A percentile compares a stretch with the other conserved stretches of the same genome.
Conservation (phyloP, 2,888 invertebrate species). For the Pollenia labialis region DNA sequence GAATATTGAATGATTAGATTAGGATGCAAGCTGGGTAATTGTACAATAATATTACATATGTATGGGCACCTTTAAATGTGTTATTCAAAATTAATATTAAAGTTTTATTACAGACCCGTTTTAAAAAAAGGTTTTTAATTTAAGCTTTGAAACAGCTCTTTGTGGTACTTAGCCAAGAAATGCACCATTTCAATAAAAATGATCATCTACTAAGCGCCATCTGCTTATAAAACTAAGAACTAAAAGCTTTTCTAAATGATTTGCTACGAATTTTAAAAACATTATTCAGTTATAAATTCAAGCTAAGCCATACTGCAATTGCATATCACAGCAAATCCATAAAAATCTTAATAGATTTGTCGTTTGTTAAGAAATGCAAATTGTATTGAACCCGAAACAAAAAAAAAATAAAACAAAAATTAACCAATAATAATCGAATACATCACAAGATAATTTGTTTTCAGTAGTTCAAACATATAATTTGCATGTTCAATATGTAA, state of each 20-base stretch:
- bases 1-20: too few relatives aligned
- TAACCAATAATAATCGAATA: conserved; percentile 2
- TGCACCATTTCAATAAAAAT: not conserved
- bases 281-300: too few relatives aligned
- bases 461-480: conserved; percentile 53
- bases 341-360: not conserved
- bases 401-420: not conserved
- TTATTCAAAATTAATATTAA: too few relatives aligned
- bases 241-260: not conserved
- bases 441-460: conserved; percentile 42
- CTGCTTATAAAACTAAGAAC: not conserved
- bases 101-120: too few relatives aligned
- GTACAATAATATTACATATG: too few relatives aligned
- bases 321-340: not conserved
- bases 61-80: too few relatives aligned
- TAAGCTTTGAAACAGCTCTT: not conserved
- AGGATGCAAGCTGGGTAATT: too few relatives aligned
- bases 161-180: not conserved
- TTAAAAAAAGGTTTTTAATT: not conserved
- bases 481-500: conserved; percentile 61
- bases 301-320: too few relatives aligned
- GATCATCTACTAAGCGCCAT: conserved; percentile 20
- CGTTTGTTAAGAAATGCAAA: not conserved
- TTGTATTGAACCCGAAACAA: not conserved
- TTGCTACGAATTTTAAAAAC: too few relatives aligned